A percentile compares a stretch with the other conserved stretches of the same genome.
phyloP scores from a whole-genome alignment of 2,888 invertebrate genomes.

The Patella pellucida region DNA sequence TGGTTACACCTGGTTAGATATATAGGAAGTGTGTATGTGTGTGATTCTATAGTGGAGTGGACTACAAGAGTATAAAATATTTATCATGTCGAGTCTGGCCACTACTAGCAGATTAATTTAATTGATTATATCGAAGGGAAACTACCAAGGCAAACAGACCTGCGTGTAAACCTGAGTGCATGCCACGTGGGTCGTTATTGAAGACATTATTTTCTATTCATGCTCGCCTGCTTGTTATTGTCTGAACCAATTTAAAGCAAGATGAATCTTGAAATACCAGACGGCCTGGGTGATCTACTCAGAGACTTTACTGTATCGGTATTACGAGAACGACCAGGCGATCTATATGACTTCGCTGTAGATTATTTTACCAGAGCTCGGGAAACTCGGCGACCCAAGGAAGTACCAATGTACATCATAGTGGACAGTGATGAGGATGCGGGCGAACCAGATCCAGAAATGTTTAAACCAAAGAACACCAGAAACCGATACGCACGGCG shows the following conservation, averaged over 20 bases:
- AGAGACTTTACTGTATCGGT: slow-evolving; percentile 70
- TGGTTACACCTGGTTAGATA: slow-evolving; percentile 1
- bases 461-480: slow-evolving; percentile 56
- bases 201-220: slow-evolving; percentile 10
- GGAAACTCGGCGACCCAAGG: slow-evolving; percentile 60
- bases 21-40: not conserved
- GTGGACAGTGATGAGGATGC: slow-evolving; percentile 68
- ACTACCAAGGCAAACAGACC: slow-evolving; percentile 9
- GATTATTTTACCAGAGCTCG: slow-evolving; percentile 67
- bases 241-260: slow-evolving; percentile 19
- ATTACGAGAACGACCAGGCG: slow-evolving; percentile 65
- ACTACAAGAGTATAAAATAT: slow-evolving; percentile 6
- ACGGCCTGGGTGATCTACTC: slow-evolving; percentile 69
- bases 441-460: slow-evolving; percentile 65
- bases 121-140: slow-evolving; percentile 11
- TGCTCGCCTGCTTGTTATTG: not conserved
- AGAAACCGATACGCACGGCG: slow-evolving; percentile 65
- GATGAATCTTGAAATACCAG: slow-evolving; percentile 70
- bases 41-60: not conserved
- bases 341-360: slow-evolving; percentile 69
- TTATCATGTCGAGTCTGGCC: slow-evolving; percentile 2
- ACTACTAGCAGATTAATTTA: not conserved
- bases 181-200: slow-evolving; percentile 2
- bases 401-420: slow-evolving; percentile 70
- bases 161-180: not conserved